A percentile compares a stretch with the other conserved stretches of the same genome.
Conservation (phyloP, 1,140 invertebrate genomes). For the Trichoplusia ni region DNA sequence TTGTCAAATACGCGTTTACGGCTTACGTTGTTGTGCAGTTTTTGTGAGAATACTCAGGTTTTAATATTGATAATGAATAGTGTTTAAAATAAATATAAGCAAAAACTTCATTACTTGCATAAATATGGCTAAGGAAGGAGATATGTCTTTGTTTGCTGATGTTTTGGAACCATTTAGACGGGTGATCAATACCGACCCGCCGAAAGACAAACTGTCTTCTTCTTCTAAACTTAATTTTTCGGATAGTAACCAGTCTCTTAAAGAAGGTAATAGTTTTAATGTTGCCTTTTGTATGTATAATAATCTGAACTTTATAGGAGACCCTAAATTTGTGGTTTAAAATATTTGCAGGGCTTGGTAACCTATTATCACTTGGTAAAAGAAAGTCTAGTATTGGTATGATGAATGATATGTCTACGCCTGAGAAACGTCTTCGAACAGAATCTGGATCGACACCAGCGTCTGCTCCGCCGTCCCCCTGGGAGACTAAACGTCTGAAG, state of each 20-base stretch:
- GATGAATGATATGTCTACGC: constrained; percentile 47
- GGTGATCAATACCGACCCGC: constrained; percentile 72
- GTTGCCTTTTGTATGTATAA: background rate
- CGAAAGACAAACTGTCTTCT: constrained; percentile 71
- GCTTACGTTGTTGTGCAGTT: constrained; percentile 5
- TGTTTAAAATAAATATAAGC: background rate
- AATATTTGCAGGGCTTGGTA: constrained; percentile 53
- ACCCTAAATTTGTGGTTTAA: background rate
- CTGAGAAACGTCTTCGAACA: constrained; percentile 59
- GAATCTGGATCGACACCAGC: constrained; percentile 49
- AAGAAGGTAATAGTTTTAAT: constrained; percentile 61
- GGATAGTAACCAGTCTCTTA: constrained; percentile 72
- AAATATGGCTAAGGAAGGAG: constrained; percentile 73
- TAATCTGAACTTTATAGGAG: background rate
- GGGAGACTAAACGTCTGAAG: constrained; percentile 83
- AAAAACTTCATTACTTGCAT: background rate
- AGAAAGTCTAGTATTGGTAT: constrained; percentile 61
- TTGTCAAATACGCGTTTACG: background rate
- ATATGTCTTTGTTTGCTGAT: constrained; percentile 76
- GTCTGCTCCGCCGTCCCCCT: constrained; percentile 78
- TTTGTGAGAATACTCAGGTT: background rate
- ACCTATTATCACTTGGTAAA: constrained; percentile 59
- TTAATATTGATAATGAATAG: constrained; percentile 10
- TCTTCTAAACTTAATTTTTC: constrained; percentile 74
- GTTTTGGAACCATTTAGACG: constrained; percentile 77